Conservation (phyloP, 2,888 invertebrate species). For the Erebia ligea region DNA sequence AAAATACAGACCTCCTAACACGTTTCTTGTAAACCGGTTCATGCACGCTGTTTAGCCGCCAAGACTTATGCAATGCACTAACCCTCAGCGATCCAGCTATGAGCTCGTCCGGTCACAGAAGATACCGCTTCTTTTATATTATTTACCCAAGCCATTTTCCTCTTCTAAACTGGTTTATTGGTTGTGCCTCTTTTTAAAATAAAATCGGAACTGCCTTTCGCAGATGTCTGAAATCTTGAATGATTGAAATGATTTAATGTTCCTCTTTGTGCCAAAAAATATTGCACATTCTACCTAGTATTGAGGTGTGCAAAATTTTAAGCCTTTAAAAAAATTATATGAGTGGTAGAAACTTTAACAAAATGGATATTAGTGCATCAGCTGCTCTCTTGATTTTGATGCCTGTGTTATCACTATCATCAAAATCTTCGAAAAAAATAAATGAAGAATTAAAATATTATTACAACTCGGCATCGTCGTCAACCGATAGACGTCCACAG, state of each 20-base stretch:
- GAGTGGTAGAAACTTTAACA: no score
- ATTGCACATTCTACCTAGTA: no score
- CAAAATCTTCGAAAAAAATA: no score
- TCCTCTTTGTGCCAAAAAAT: no score
- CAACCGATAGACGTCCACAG: no score
- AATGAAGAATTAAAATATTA: no score
- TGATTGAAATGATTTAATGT: not conserved
- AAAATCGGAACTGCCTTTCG: not conserved
- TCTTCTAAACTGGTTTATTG: not conserved
- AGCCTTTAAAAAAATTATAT: no score
- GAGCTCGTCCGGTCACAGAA: conserved; percentile 37
- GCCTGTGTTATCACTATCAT: no score
- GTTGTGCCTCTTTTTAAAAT: not conserved
- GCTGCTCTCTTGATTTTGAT: no score
- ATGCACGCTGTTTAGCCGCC: conserved; percentile 60
- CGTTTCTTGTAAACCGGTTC: conserved; percentile 79
- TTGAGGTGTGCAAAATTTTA: no score
- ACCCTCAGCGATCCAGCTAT: conserved; percentile 46
- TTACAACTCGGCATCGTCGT: no score
- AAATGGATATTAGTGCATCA: no score
- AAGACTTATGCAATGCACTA: conserved; percentile 76
- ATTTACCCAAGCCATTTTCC: conserved; percentile 1
- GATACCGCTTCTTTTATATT: conserved; percentile 17
- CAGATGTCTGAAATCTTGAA: not conserved
- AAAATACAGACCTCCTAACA: conserved; percentile 75